Conservation (phyloP, 1,140 invertebrate genomes). For the Panagrolaimus sp. region DNA sequence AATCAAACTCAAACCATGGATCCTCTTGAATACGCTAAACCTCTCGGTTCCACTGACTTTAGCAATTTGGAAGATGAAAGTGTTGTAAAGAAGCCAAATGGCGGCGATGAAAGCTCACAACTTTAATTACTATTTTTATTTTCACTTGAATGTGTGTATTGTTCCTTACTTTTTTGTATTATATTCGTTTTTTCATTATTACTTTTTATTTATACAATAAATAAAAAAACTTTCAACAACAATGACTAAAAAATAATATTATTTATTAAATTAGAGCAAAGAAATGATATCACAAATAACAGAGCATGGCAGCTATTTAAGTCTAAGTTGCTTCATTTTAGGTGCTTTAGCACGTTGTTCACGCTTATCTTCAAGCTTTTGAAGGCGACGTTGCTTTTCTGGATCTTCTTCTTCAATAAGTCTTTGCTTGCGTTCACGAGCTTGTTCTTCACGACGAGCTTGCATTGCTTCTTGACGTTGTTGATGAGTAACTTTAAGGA, state of each 20-base stretch:
- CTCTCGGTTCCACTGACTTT: slow-evolving; percentile 37
- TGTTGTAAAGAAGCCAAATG: not conserved
- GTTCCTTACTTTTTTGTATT: not conserved
- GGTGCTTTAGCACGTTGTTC: slow-evolving; percentile 43
- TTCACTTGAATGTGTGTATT: not conserved
- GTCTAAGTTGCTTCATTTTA: slow-evolving; percentile 43
- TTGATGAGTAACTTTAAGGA: slow-evolving; percentile 83
- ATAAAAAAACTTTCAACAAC: slow-evolving; percentile 7
- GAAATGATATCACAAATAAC: not conserved
- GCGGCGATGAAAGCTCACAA: not conserved
- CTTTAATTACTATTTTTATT: not conserved
- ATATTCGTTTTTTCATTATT: not conserved
- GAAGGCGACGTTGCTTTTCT: slow-evolving; percentile 42
- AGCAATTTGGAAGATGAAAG: slow-evolving; percentile 19
- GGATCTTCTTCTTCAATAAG: slow-evolving; percentile 74
- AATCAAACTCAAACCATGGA: slow-evolving; percentile 35
- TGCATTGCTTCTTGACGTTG: slow-evolving; percentile 63
- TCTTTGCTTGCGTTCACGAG: slow-evolving; percentile 81
- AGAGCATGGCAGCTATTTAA: slow-evolving; percentile 29
- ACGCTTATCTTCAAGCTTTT: slow-evolving; percentile 46
- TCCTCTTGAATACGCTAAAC: slow-evolving; percentile 17
- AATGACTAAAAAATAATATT: not conserved
- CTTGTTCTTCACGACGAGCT: slow-evolving; percentile 76
- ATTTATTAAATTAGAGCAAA: not conserved
- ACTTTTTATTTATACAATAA: not conserved